phyloP scores from a whole-genome alignment of 2,797 vertebrate genomes.

The Tragopan temminckii region DNA sequence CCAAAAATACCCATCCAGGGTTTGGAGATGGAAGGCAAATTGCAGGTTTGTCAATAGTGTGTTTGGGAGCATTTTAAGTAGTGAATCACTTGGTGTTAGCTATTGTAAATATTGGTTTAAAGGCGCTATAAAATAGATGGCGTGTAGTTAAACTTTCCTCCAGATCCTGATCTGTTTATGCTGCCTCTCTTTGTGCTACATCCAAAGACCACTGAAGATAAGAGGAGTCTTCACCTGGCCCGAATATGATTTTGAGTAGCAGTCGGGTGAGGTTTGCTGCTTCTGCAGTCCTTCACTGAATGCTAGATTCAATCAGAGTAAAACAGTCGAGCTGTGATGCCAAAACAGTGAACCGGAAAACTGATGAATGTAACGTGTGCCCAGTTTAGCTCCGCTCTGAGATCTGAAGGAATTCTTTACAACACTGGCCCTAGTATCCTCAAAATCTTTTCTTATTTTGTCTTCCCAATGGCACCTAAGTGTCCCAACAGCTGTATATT shows the following conservation, averaged over 20 bases:
- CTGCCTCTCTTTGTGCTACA: constrained; percentile 2
- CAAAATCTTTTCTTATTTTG: background rate
- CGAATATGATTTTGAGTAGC: background rate
- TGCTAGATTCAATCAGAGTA: background rate
- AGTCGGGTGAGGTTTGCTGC: background rate
- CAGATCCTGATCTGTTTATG: constrained; percentile 49
- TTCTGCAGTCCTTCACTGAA: background rate
- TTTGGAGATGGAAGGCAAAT: constrained; percentile 49
- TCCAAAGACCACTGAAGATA: constrained; percentile 29
- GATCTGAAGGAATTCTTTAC: constrained; percentile 2
- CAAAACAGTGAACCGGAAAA: background rate
- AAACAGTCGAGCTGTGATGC: background rate
- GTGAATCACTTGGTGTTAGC: constrained; percentile 43
- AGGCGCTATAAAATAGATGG: constrained; percentile 51
- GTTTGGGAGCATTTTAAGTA: constrained; percentile 51
- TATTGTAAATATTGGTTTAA: constrained; percentile 68
- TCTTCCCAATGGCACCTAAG: background rate
- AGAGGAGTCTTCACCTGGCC: background rate
- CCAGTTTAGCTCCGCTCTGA: background rate
- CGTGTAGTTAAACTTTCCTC: constrained; percentile 49
- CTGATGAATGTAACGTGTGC: background rate
- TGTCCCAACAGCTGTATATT: background rate
- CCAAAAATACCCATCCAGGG: constrained; percentile 24
- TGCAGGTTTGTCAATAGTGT: constrained; percentile 55
- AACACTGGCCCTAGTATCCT: background rate